Base-by-base conservation (phyloP, 2,888 invertebrate species). In the Thymelicus acteon region DNA sequence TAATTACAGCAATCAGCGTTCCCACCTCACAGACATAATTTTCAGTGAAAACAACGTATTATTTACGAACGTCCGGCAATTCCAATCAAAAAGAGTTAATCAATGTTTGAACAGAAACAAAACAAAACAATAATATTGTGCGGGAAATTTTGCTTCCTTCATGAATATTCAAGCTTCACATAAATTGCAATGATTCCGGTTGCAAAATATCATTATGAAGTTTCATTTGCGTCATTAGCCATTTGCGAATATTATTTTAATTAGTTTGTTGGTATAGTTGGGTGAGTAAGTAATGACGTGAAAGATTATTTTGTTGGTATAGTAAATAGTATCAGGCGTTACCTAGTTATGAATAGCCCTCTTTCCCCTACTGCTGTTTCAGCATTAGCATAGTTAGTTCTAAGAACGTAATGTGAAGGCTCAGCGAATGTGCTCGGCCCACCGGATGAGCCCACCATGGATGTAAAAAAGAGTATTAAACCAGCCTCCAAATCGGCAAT, bases 21-120 rank as follows among this genome's bases (percentile, higher is more conserved):
- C 57, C 54, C 44, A 71, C 71, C 65, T 60, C 60, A 61, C 24
- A 65, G 71, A 54, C 65, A 71, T 71, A 71, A 71, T 71, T 71
- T 71, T 60, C 64, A 40, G 60, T 44, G 52, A 49, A 65, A 65
- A 71, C 65, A 65, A 54, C 65, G 54, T 71, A 54, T 71, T 65
- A 71, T 71, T 71, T 71, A 71, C 60, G 60, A 19, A 65, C 37
- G 60, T 65, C 31, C 71, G 60, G 60, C 65, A 61, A 44, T 65
- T 65, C 60, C 71, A 71, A 71, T 71, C 71, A 65, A 65, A 71
- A 71, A 71, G 71, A 60, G 71, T 64, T 70, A 71, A 71, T 71
- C 70, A 71, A 71, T 71, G 65, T 71, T 71, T 71, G 65, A 71
- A 60, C 71, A 71, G 71, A 65, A 60, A 71, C 71, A 71, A 54